Evolutionary conservation across 2,797 vertebrate genomes (phyloP).

Genomic region (Oceanodroma leucorhoa): DNA sequence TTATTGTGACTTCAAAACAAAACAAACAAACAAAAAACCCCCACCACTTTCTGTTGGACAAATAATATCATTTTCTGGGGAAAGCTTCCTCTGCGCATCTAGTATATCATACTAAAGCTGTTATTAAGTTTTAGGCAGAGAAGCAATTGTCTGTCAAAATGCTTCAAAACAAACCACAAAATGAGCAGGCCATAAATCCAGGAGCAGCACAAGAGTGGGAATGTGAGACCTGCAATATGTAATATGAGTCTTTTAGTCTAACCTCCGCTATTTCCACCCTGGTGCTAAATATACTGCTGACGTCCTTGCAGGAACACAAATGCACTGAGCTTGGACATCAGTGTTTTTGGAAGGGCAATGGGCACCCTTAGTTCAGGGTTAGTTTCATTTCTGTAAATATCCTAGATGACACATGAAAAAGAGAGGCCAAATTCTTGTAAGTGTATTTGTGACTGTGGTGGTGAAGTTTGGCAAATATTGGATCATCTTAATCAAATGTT

Average conservation of each 20-base stretch:
- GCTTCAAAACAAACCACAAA: not conserved
- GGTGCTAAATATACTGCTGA: slow-evolving; percentile 1
- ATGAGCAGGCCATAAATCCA: not conserved
- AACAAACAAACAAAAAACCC: not conserved
- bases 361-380: not conserved
- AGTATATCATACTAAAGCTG: not conserved
- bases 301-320: not conserved
- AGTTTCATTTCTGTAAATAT: not conserved
- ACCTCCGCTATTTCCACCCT: not conserved
- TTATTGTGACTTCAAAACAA: not conserved
- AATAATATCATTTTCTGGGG: not conserved
- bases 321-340: not conserved
- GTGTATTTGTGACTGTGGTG: not conserved
- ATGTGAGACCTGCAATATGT: not conserved
- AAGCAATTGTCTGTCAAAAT: not conserved
- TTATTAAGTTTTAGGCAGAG: not conserved
- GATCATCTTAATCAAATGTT: not conserved
- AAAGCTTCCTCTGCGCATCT: not conserved
- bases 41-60: not conserved
- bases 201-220: not conserved
- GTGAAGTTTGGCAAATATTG: not conserved
- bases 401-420: not conserved
- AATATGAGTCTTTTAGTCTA: not conserved
- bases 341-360: not conserved
- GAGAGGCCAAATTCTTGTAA: not conserved